Conservation (phyloP, 2,113 vertebrate species). For the Callipepla squamata region DNA sequence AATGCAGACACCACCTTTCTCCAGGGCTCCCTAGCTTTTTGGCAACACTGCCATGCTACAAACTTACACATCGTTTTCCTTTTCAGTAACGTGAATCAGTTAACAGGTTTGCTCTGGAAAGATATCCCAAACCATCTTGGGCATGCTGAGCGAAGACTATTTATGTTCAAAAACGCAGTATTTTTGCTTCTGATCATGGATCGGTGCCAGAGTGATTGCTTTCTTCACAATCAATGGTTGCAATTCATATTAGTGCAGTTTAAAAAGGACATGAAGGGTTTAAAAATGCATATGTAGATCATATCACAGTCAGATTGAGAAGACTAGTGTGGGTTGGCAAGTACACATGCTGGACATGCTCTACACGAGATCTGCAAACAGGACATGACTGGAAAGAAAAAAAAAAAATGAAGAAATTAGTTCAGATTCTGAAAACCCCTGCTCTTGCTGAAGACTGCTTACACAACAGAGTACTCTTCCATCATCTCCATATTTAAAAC, state of each 20-base stretch:
- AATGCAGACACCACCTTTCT: constrained; percentile 1
- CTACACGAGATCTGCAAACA: constrained; percentile 91
- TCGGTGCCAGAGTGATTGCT: constrained; percentile 42
- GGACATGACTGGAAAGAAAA: constrained; percentile 85
- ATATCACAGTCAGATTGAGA: constrained; percentile 88
- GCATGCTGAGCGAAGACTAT: not conserved
- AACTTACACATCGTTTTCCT: not conserved
- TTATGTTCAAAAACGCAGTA: not conserved
- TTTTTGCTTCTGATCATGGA: constrained; percentile 22
- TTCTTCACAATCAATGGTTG: constrained; percentile 62
- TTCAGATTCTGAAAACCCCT: not conserved
- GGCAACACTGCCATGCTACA: constrained; percentile 30
- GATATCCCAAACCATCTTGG: constrained; percentile 7
- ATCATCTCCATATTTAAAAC: not conserved
- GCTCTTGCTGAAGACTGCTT: not conserved
- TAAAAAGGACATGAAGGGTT: constrained; percentile 32
- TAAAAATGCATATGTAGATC: constrained; percentile 9
- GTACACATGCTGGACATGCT: constrained; percentile 95
- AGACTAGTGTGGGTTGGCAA: constrained; percentile 96
- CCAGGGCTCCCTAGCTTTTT: constrained; percentile 45
- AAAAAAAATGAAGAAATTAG: not conserved
- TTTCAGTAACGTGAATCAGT: not conserved
- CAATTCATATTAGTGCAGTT: constrained; percentile 69
- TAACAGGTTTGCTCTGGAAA: constrained; percentile 32
- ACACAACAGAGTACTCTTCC: not conserved